Evolutionary conservation across 2,113 vertebrate genomes (phyloP), one percentile per base, ranked within the genome.

Genomic region (Litocranius walleri): DNA sequence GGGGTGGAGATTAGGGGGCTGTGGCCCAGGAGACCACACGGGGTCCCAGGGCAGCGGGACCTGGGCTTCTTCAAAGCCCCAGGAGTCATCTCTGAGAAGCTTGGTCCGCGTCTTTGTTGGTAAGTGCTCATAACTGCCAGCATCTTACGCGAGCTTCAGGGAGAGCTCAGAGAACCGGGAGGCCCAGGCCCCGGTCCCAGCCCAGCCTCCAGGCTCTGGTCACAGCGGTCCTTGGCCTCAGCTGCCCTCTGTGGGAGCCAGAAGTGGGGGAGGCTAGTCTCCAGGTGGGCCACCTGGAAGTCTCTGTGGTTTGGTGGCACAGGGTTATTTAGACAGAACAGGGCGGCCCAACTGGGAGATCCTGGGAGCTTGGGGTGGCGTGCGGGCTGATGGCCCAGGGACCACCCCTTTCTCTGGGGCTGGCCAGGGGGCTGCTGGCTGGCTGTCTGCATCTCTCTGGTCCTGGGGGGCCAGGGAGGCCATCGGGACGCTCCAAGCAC

Each of bases 91-190:
- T 0, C 4, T 10, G 25, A n/a, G 77, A 23, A 40, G 19, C 48
- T 12, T 23, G 0, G 6, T 7, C 5, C 17, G 0, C 1, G 0
- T 6, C 14, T 15, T 40, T 10, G 6, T 9, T 5, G 9, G 25
- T 5, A 14, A 2, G 3, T 1, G 23, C 17, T 29, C 25, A 16
- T 0, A 6, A 27, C 12, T 0, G 4, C 0, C 4, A 3, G n/a
- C 5, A 0, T 7, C 40, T 78, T 7, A 6, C 1, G 3, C 0
- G 17, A 27, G 40, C 16, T 52, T 36, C 43, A 30, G 54, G 54
- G 21, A 62, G 71, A 48, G 33, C 40, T 29, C 48, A 57, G 77
- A 57, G 27, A 52, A 14, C 7, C 16, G 40, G 48, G 52, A 14
- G n/a, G 8, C 43, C 43, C 1, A 0, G 25, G 29, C 12, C 74